Base-by-base conservation (phyloP, 2,797 vertebrate genomes). In the Emydoidea blandingii region DNA sequence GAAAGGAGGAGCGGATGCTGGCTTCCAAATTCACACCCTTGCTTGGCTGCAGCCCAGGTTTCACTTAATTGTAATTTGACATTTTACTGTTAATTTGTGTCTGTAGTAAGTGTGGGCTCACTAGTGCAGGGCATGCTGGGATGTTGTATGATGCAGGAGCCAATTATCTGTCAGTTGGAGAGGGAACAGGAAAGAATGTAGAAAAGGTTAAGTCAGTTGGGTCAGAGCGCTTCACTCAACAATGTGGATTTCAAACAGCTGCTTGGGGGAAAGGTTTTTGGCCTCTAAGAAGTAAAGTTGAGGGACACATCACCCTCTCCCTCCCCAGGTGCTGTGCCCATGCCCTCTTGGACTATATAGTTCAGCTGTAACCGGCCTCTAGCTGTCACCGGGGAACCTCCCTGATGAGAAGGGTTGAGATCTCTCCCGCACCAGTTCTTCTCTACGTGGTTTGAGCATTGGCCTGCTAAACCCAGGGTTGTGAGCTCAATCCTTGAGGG, bases 201-300 rank as follows among this genome's bases (percentile, higher is more conserved):
- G 18, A 37, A 68, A 25, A 37, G 65, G 8, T 37, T n/a, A 68
- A 68, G n/a, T 72, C 65, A 41, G n/a, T 41, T 23, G 65, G 10
- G n/a, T 19, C 65, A 72, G n/a, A 41, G 65, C 31, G 14, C 3
- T 56, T 50, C 31, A 41, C 9, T 79, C 80, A 76, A 44, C 12
- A 80, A 19, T 50, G 31, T 56, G 81, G 62, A 3, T 94, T 80
- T 92, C 57, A 89, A 52, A 74, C 4, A 7, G 7, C 11, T 81
- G 23, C 37, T 87, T 29, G 15, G 80, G 57, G 16, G 1, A 72
- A 47, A 27, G 53, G 18, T 56, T 83, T 91, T 89, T 79, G 49
- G 6, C 44, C 9, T 53, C 34, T 14, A 19, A 7, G 0, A 0
- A 31, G 21, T 49, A 41, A 89, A 34, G 34, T 54, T 14, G 34